Evolutionary conservation across 2,888 invertebrate species (phyloP).

Genomic region (Anthophora plumipes): DNA sequence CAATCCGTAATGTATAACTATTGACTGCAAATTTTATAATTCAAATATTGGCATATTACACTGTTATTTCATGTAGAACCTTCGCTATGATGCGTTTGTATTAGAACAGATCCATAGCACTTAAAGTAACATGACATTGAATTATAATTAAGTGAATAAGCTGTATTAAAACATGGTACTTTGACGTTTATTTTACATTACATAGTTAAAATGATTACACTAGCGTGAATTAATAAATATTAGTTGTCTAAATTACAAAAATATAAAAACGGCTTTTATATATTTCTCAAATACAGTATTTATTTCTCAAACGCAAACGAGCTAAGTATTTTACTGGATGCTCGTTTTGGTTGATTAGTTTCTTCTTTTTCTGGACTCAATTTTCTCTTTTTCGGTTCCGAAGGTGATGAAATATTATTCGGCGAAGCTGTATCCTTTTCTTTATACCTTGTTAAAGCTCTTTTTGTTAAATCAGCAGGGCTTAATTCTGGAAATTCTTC

Average conservation of each 20-base stretch:
- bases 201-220: constrained; percentile 13
- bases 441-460: constrained; percentile 86
- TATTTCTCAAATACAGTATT: constrained; percentile 29
- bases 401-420: constrained; percentile 41
- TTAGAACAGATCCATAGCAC: too few relatives aligned
- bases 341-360: constrained; percentile 73
- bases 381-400: constrained; percentile 78
- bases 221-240: constrained; percentile 25
- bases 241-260: constrained; percentile 20
- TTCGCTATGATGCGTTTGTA: too few relatives aligned
- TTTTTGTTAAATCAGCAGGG: constrained; percentile 86
- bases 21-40: too few relatives aligned
- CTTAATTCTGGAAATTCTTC: constrained; percentile 86
- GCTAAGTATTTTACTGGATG: constrained; percentile 71
- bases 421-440: constrained; percentile 67
- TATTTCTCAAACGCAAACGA: constrained; percentile 74
- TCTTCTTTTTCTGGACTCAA: constrained; percentile 63
- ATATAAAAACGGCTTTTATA: constrained; percentile 31
- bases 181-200: constrained; percentile 3
- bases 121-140: background rate
- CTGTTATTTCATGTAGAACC: background rate
- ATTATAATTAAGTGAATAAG: background rate
- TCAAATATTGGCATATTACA: too few relatives aligned
- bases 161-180: background rate
- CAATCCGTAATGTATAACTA: too few relatives aligned